These are phyloP conservation scores for Drosophila incognita DNA, from an alignment of 2,888 invertebrate genomes.

Conservation along the genomic window DNA sequence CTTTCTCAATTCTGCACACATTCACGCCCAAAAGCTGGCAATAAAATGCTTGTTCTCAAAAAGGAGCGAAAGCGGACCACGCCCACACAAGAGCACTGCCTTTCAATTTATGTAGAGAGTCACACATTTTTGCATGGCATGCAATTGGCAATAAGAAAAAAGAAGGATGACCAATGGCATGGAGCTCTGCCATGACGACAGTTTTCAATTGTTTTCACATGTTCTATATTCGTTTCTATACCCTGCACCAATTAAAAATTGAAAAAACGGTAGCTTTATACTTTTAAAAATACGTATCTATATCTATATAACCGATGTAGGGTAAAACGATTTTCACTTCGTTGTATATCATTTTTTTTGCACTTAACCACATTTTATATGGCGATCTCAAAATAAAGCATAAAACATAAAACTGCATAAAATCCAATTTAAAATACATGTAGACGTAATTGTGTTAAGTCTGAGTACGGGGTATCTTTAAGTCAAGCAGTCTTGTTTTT, in stretches of 20 bases:
- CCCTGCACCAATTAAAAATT: neutral
- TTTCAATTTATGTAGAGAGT: constrained; percentile 63
- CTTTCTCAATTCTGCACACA: constrained; percentile 49
- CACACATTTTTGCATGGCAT: constrained; percentile 63
- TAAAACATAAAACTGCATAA: neutral
- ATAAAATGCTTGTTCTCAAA: constrained; percentile 48
- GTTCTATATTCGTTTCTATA: constrained; percentile 33
- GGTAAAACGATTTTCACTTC: neutral
- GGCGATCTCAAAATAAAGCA: neutral
- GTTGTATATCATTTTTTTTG: neutral
- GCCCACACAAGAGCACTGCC: constrained; percentile 50
- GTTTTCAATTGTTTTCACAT: constrained; percentile 68
- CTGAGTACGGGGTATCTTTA: neutral
- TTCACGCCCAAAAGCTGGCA: constrained; percentile 59
- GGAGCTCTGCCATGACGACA: constrained; percentile 28
- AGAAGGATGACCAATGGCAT: constrained; percentile 10
- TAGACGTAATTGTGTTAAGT: neutral
- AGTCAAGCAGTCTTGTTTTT: neutral
- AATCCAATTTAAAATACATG: neutral
- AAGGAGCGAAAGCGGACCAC: constrained; percentile 44
- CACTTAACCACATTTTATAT: neutral
- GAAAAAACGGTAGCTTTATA: neutral
- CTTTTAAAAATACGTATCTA: neutral
- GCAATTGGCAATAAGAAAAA: constrained; percentile 33
- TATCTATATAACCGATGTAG: neutral